A percentile compares a stretch with the other conserved stretches of the same genome.
These are phyloP conservation scores for Heliconius melpomene DNA, from an alignment of 1,140 invertebrate species.

Conservation along the genomic window DNA sequence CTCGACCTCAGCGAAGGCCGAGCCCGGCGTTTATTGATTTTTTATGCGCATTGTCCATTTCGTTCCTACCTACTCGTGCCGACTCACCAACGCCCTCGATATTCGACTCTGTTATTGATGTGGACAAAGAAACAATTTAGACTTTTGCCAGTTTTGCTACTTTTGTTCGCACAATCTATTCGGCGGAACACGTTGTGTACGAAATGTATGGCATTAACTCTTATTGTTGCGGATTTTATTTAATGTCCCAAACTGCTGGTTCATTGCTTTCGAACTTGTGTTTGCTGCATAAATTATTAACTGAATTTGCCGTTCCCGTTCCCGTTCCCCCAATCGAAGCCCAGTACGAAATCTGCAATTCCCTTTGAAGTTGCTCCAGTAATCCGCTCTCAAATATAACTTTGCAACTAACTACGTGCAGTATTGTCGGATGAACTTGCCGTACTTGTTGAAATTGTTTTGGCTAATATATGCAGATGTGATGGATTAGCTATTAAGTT, in stretches of 20 bases:
- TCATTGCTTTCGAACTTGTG: background rate
- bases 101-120: constrained; percentile 33
- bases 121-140: constrained; percentile 21
- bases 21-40: constrained; percentile 75
- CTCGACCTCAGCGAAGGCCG: constrained; percentile 71
- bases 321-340: constrained; percentile 1
- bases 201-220: background rate
- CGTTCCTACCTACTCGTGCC: constrained; percentile 40
- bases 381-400: constrained; percentile 11
- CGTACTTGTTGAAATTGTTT: constrained; percentile 22
- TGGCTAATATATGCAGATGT: constrained; percentile 15
- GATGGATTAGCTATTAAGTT: constrained; percentile 20
- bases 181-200: background rate
- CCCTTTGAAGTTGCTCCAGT: constrained; percentile 10
- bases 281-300: constrained; percentile 3
- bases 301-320: background rate
- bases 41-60: constrained; percentile 75
- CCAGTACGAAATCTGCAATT: constrained; percentile 14
- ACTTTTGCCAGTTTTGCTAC: constrained; percentile 19
- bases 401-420: constrained; percentile 11
- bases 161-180: constrained; percentile 11
- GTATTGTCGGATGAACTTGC: constrained; percentile 27
- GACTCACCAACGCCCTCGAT: constrained; percentile 42
- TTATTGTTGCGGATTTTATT: background rate
- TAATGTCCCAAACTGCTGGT: background rate